phyloP scores from a whole-genome alignment of 2,113 vertebrate species.

The Colius striatus region DNA sequence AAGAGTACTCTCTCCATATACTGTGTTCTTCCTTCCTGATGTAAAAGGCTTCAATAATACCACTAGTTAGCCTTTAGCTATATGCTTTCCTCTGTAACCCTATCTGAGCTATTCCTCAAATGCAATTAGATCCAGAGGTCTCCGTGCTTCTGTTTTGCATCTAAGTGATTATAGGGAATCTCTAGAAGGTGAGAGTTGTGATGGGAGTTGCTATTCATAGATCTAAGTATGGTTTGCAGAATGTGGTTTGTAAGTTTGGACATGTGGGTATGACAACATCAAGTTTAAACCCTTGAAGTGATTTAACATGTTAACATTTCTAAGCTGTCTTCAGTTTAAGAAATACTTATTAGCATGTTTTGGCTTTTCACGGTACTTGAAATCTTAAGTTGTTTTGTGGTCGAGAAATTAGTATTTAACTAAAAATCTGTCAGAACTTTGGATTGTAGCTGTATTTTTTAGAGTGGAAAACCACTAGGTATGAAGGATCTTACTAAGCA shows the following conservation, averaged over 20 bases:
- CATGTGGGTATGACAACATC: background rate
- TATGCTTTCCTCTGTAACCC: background rate
- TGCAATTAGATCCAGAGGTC: background rate
- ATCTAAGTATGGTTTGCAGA: background rate
- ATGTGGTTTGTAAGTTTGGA: background rate
- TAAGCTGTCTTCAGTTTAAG: background rate
- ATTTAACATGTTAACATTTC: background rate
- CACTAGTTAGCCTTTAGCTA: background rate
- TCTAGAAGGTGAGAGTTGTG: background rate
- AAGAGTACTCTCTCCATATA: accelerated
- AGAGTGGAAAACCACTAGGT: background rate
- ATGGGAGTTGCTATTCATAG: background rate
- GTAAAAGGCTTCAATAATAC: background rate
- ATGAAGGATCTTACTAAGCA: background rate
- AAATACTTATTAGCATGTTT: background rate
- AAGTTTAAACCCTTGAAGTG: background rate
- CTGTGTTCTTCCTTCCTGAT: background rate
- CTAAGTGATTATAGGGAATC: background rate
- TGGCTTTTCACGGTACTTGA: background rate
- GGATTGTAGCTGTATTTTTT: background rate
- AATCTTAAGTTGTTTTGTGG: background rate
- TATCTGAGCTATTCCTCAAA: background rate
- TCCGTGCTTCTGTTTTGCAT: background rate
- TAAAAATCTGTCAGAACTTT: background rate
- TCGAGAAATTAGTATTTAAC: background rate